Percentiles rank a stretch among this genome's conserved stretches.
These are phyloP conservation scores for Lagodon rhomboides DNA, from an alignment of 2,797 vertebrate genomes.

Conservation along the genomic window DNA sequence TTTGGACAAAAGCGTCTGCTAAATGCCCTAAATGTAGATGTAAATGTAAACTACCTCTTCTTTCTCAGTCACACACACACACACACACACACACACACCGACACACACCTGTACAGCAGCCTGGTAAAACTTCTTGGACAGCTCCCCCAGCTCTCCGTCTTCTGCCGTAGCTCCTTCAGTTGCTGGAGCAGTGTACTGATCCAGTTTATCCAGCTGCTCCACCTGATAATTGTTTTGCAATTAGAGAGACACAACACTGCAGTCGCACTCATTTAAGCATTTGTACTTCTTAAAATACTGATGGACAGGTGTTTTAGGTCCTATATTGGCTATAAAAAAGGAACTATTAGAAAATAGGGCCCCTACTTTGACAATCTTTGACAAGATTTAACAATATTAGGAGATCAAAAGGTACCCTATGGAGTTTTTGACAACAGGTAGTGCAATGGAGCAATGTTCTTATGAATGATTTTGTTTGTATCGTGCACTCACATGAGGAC, in stretches of 20 bases:
- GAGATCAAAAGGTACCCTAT: neutral
- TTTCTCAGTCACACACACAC: neutral
- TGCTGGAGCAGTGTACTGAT: conserved; percentile 86
- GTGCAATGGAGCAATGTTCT: neutral
- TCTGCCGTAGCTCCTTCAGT: conserved; percentile 45
- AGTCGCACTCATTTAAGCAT: neutral
- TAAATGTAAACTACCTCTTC: no score
- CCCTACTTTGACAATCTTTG: neutral
- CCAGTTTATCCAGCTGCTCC: conserved; percentile 94
- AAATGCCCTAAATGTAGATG: no score
- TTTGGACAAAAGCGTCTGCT: no score
- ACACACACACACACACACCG: conserved; percentile 77
- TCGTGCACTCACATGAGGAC: neutral
- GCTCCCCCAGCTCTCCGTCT: conserved; percentile 90
- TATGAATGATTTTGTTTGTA: neutral
- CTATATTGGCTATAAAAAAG: neutral
- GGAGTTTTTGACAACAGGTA: neutral
- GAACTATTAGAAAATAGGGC: neutral
- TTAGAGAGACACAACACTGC: neutral
- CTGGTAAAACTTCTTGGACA: conserved; percentile 94
- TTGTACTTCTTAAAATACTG: neutral
- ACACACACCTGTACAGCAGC: conserved; percentile 92
- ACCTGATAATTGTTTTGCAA: conserved; percentile 76
- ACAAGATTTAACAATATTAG: neutral
- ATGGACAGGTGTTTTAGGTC: neutral